Evolutionary conservation across 2,797 vertebrate species (phyloP).

Genomic region (Morus bassanus): DNA sequence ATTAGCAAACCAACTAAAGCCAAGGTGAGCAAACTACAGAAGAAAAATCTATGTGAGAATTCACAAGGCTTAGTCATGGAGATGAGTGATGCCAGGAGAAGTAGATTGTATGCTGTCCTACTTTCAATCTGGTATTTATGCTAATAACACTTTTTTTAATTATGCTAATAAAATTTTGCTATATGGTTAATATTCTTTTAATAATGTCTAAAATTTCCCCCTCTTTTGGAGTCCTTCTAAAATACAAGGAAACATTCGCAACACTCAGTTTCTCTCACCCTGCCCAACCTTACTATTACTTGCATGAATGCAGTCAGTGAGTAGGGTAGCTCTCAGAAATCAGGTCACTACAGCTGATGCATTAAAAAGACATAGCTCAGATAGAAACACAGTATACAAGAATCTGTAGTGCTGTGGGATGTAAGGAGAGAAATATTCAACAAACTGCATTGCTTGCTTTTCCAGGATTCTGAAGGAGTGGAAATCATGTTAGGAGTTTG

Average conservation of each 20-base stretch:
- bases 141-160: neutral
- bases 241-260: neutral
- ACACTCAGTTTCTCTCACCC: neutral
- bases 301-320: conserved; percentile 8
- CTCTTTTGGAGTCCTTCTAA: neutral
- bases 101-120: neutral
- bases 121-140: neutral
- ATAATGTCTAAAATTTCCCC: neutral
- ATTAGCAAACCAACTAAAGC: neutral
- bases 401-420: neutral
- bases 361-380: neutral
- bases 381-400: neutral
- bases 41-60: neutral
- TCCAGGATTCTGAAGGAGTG: conserved; percentile 95
- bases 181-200: neutral
- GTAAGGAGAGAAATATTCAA: neutral
- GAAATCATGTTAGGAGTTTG: conserved; percentile 99
- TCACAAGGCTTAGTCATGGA: neutral
- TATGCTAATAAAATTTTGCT: neutral
- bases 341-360: conserved; percentile 29
- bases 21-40: neutral
- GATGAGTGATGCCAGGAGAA: neutral
- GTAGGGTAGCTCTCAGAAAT: neutral
- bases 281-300: conserved; percentile 11
- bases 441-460: neutral